phyloP scores from a whole-genome alignment of 2,797 vertebrate genomes.

The Sciurus vulgaris region DNA sequence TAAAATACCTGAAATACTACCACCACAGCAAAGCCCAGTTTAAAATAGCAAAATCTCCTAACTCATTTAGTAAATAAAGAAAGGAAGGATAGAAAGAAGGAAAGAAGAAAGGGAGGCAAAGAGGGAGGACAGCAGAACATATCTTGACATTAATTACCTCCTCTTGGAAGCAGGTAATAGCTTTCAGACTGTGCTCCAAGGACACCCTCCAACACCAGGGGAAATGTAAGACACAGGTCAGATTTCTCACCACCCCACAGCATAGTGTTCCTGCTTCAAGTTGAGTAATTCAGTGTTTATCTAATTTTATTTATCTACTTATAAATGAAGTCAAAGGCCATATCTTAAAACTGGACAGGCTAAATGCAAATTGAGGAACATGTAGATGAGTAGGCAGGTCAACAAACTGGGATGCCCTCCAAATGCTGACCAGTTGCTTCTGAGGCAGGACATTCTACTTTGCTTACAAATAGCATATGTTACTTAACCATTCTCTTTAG shows the following conservation, averaged over 20 bases:
- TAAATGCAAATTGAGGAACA: not conserved
- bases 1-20: not conserved
- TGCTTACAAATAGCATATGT: not conserved
- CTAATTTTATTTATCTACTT: not conserved
- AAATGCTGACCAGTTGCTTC: not conserved
- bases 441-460: not conserved
- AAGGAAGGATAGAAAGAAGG: not conserved
- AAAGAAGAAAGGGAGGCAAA: no score
- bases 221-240: not conserved
- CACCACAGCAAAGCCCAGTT: not conserved
- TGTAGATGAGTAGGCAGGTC: not conserved
- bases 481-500: not conserved
- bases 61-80: not conserved
- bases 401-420: not conserved
- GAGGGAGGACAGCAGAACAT: not conserved
- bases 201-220: not conserved
- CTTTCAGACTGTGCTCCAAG: no score
- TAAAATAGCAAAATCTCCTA: conserved; percentile 5
- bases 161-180: not conserved
- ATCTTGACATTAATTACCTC: not conserved
- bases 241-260: not conserved
- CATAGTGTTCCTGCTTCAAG: not conserved
- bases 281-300: not conserved
- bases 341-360: not conserved
- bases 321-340: not conserved